A percentile compares a stretch with the other conserved stretches of the same genome.
Evolutionary conservation across 2,113 vertebrate genomes (phyloP).

Genomic region (Mustela nigripes): DNA sequence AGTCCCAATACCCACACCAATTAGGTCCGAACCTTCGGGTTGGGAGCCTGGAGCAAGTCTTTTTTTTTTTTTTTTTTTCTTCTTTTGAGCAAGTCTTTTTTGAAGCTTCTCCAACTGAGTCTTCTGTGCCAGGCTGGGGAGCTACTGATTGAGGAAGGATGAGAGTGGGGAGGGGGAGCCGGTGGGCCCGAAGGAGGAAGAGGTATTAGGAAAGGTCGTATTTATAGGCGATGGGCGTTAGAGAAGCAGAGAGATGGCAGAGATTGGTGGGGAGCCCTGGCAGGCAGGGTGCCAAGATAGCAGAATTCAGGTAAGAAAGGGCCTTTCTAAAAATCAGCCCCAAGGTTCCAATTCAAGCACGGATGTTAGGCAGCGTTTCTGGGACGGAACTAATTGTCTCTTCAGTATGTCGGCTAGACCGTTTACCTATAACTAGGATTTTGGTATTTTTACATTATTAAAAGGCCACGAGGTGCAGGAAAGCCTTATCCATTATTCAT

Average conservation of each 20-base stretch:
- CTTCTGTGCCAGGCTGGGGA: rapidly evolving
- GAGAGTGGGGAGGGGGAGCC: too few species aligned
- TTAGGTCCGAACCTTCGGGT: background rate
- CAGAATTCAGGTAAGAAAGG: background rate
- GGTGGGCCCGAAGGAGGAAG: background rate
- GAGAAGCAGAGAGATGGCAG: background rate
- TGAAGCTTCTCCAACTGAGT: background rate
- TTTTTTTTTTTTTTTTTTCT: background rate
- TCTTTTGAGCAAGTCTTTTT: background rate
- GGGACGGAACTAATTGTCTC: background rate
- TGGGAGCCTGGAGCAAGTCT: background rate
- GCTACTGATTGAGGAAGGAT: background rate
- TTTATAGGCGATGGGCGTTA: rapidly evolving
- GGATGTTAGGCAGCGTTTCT: background rate
- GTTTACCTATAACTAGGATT: constrained; percentile 71
- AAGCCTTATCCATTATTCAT: constrained; percentile 86
- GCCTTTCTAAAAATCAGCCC: background rate
- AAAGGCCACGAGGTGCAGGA: constrained; percentile 81
- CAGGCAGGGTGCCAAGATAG: background rate
- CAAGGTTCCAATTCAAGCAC: background rate
- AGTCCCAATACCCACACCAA: background rate
- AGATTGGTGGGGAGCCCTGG: background rate
- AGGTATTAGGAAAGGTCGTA: background rate
- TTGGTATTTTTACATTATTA: constrained; percentile 86
- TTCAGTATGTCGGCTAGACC: background rate